These are phyloP conservation scores for Pseudoips prasinana DNA, from an alignment of 2,888 invertebrate species.

Conservation along the genomic window DNA sequence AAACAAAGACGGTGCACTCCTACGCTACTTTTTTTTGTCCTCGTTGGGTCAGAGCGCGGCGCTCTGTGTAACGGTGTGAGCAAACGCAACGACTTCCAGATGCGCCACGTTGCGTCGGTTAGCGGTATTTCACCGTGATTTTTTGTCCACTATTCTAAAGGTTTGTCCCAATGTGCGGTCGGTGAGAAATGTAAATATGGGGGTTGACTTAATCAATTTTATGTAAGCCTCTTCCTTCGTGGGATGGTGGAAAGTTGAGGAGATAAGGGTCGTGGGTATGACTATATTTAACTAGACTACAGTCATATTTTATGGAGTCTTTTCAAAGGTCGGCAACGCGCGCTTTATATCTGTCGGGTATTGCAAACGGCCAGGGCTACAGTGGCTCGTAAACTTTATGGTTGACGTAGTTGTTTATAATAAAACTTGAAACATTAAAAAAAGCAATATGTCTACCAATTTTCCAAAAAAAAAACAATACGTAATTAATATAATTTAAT, in stretches of 20 bases:
- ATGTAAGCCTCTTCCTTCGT: not conserved
- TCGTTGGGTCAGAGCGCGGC: conserved; percentile 46
- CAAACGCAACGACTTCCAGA: conserved; percentile 72
- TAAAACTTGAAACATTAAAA: no score
- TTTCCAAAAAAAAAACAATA: no score
- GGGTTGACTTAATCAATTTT: conserved; percentile 13
- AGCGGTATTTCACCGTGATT: conserved; percentile 70
- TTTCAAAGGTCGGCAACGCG: no score
- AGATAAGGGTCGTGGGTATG: not conserved
- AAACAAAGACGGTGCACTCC: conserved; percentile 56
- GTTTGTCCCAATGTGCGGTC: conserved; percentile 42
- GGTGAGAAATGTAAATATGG: conserved; percentile 42
- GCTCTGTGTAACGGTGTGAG: conserved; percentile 66
- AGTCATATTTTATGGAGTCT: no score
- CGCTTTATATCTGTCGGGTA: no score
- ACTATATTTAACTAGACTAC: no score
- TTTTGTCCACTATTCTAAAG: conserved; percentile 54
- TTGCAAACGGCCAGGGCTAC: no score
- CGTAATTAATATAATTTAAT: no score
- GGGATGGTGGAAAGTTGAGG: not conserved
- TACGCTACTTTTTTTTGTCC: conserved; percentile 56
- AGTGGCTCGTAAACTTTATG: no score
- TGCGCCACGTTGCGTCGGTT: conserved; percentile 69
- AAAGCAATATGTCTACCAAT: no score
- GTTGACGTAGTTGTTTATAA: no score